Evolutionary conservation across 2,113 vertebrate genomes (phyloP), one percentile per base, ranked within the genome.

Genomic region (Esox niger): DNA sequence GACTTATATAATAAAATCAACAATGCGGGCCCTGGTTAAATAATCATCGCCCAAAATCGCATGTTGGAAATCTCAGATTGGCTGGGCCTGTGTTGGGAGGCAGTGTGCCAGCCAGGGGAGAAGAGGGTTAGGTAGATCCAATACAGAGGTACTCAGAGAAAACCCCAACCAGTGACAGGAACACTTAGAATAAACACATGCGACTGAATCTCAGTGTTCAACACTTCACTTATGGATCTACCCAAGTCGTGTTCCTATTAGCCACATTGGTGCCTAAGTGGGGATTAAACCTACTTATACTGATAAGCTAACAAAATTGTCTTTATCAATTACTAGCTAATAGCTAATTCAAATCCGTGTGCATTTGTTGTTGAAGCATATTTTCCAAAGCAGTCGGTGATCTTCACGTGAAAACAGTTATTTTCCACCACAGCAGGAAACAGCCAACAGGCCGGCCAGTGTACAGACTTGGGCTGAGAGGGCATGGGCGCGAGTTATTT

Each of bases 1-100:
- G 90, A 91, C 84, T 91, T 91, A 83, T 88, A 91, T 90, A 90
- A 91, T 88, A 84, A 86, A 87, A 89, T 91, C 85, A 78, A 81
- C 88, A 89, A 90, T 83, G 79, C 82, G 78, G 74, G 80, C 72
- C 74, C 81, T 68, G 74, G 88, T 84, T 88, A 87, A 90, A 91
- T 87, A 87, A 89, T 85, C 78, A 78, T 72, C 11, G 79, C 61
- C 55, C 33, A 66, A 80, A 84, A 85, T 84, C 75, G 35, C 56
- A 4, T 21, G 15, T 61, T 30, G 29, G 59, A 72, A 66, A 54
- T 71, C 71, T 52, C 66, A 60, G 60, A 75, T 65, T 33, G 57
- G 59, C 64, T 54, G 63, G 70, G 65, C 68, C n/a, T 64, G 79
- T 77, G 74, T 77, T 56, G 55, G 2, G 29, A 61, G 25, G 47